Evolutionary conservation across 2,113 vertebrate species (phyloP).

Genomic region (Gadus chalcogrammus): DNA sequence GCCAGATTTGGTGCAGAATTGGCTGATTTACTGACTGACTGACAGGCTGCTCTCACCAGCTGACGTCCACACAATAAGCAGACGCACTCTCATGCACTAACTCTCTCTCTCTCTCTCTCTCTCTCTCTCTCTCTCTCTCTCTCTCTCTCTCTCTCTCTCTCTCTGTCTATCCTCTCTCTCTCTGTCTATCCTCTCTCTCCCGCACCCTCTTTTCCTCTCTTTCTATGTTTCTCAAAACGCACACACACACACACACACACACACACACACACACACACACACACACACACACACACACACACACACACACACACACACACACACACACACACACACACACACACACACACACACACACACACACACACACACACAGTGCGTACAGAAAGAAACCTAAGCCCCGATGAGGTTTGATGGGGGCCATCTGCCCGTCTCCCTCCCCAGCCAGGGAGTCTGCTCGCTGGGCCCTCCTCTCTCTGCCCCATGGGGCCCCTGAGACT

Average conservation of each 20-base stretch:
- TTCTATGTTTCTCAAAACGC: neutral
- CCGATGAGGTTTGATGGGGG: neutral
- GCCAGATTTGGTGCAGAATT: too few species aligned
- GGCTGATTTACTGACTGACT: neutral
- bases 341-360: conserved; percentile 1
- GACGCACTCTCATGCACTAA: too few species aligned
- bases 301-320: conserved; percentile 2
- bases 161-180: neutral
- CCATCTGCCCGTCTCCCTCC: neutral
- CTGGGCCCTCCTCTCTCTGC: neutral
- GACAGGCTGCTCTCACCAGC: conserved; percentile 2
- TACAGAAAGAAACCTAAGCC: conserved; percentile 1
- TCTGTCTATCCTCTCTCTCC: neutral
- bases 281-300: neutral
- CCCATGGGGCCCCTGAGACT: neutral
- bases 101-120: too few species aligned
- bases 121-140: too few species aligned
- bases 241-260: too few species aligned
- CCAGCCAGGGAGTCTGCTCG: neutral
- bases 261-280: too few species aligned
- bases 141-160: too few species aligned
- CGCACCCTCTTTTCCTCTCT: conserved; percentile 6
- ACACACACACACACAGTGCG: neutral
- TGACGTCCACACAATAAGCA: neutral
- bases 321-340: neutral